Evolutionary conservation across 2,888 invertebrate species (phyloP).

Genomic region (Nomada ruficornis): DNA sequence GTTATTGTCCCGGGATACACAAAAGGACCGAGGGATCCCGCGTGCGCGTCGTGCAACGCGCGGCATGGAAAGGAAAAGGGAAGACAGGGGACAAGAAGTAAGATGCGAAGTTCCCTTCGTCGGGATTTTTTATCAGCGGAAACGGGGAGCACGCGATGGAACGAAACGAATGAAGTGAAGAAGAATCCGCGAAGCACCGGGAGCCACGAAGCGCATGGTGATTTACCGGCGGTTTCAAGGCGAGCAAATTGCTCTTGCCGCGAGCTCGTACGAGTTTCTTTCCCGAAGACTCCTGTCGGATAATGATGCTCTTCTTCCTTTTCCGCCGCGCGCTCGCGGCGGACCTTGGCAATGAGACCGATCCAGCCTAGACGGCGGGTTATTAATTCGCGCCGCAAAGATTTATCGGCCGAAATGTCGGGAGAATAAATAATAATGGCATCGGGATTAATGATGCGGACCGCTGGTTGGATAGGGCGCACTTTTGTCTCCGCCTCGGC

Average conservation of each 20-base stretch:
- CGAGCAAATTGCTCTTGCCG: slow-evolving; percentile 59
- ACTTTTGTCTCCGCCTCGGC: slow-evolving; percentile 10
- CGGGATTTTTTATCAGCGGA: slow-evolving; percentile 19
- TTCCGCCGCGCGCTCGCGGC: slow-evolving; percentile 6
- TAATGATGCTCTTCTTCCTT: slow-evolving; percentile 34
- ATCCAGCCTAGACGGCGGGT: slow-evolving; percentile 52
- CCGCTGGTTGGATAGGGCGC: slow-evolving; percentile 4
- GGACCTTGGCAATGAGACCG: slow-evolving; percentile 65
- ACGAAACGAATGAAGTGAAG: not conserved
- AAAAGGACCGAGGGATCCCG: slow-evolving; percentile 19
- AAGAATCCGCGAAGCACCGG: slow-evolving; percentile 19
- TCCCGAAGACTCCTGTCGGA: slow-evolving; percentile 40
- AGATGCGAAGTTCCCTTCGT: not conserved
- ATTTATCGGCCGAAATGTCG: slow-evolving; percentile 53
- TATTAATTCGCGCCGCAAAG: slow-evolving; percentile 55
- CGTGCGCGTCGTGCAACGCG: not conserved
- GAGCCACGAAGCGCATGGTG: slow-evolving; percentile 49
- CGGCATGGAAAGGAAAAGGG: not conserved
- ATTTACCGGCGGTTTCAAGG: slow-evolving; percentile 61
- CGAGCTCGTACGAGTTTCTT: slow-evolving; percentile 40
- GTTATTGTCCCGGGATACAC: slow-evolving; percentile 25
- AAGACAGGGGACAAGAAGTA: too few relatives aligned
- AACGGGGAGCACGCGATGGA: not conserved
- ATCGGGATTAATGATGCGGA: slow-evolving; percentile 51
- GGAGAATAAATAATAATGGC: slow-evolving; percentile 49